Evolutionary conservation across 2,113 vertebrate genomes (phyloP).

Genomic region (Bombycilla garrulus): DNA sequence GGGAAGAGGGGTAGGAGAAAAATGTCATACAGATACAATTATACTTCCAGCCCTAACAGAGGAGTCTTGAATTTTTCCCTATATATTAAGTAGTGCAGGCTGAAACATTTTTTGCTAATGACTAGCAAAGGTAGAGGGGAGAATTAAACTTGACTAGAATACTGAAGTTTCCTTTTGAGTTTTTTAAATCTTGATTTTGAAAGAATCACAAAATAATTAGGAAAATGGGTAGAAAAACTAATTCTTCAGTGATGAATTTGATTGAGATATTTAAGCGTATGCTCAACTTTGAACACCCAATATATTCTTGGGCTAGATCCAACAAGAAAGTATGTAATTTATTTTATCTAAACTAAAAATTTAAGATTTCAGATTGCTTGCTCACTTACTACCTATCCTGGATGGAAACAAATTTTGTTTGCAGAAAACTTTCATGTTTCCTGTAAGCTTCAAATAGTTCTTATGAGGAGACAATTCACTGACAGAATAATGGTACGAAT

Average conservation of each 20-base stretch:
- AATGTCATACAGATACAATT: not conserved
- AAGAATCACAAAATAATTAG: not conserved
- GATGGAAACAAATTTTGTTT: not conserved
- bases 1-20: not conserved
- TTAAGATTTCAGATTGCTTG: not conserved
- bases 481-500: not conserved
- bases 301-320: not conserved
- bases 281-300: not conserved
- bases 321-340: not conserved
- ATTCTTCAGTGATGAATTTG: not conserved
- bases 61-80: not conserved
- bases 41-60: not conserved
- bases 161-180: not conserved
- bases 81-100: not conserved
- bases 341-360: not conserved
- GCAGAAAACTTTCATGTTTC: not conserved
- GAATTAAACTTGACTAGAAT: not conserved
- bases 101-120: not conserved
- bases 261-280: not conserved
- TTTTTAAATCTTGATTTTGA: not conserved
- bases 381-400: not conserved
- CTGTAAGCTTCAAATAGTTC: not conserved
- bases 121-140: not conserved
- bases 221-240: not conserved
- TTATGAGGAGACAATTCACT: not conserved